Evolutionary conservation across 2,113 vertebrate genomes (phyloP), one percentile per base, ranked within the genome.

Genomic region (Trachemys scripta): DNA sequence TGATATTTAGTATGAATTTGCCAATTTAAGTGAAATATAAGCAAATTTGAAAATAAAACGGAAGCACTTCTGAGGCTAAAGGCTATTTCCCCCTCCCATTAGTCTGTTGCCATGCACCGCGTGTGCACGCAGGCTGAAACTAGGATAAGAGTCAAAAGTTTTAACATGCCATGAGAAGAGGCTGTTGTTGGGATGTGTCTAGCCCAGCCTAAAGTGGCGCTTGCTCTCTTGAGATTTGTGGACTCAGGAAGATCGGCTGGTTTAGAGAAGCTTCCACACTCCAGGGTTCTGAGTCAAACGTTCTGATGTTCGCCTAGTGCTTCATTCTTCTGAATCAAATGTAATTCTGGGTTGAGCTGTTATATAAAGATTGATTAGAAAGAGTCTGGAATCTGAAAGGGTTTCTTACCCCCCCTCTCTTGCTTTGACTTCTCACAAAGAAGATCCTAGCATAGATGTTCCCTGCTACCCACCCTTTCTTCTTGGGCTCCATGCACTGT

Each of bases 401-500:
- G 56, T 10, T 96, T 94, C 56, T 89, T 87, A 82, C 92, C 49
- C 84, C 84, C 84, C 17, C 42, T 51, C 0, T 0, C 35, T 93
- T 75, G 7, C 84, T 96, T 96, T 90, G 53, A 80, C 51, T 89
- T 95, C 65, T 53, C 35, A 5, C 85, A 80, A 92, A 92, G 89
- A 94, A 95, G 89, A 79, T 3, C n/a, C n/a, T 72, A 72, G 65
- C 62, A 49, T 86, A 83, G 65, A 89, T 90, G 72, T 80, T 94
- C 38, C 76, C 84, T 88, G 35, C 84, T 85, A 93, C 72, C 8
- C 80, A 17, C 87, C 59, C 79, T 80, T 90, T 72, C 85, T 90
- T 91, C 45, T 87, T 94, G 83, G 88, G 81, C 79, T 92, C 93
- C 87, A 27, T 83, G 92, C 79, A 92, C 80, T 88, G 88, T 92